Evolutionary conservation across 1,140 invertebrate species (phyloP).

Genomic region (Sarcophaga peregrina): DNA sequence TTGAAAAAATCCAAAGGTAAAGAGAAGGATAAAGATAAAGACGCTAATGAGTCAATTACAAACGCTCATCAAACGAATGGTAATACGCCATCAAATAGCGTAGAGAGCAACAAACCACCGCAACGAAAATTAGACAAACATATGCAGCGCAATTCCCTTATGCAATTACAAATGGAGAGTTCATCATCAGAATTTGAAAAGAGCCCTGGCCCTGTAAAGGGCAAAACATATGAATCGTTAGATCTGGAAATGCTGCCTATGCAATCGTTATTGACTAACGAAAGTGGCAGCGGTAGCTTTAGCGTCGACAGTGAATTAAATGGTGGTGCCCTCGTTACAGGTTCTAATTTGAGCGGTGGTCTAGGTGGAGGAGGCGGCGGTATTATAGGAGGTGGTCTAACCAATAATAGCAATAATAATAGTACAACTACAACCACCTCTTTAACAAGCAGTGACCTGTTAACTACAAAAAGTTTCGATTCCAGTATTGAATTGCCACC

Average conservation of each 20-base stretch:
- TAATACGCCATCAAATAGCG: slow-evolving; percentile 50
- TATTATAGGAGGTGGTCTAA: slow-evolving; percentile 43
- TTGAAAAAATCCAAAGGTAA: slow-evolving; percentile 66
- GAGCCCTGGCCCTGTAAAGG: slow-evolving; percentile 49
- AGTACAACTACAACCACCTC: slow-evolving; percentile 58
- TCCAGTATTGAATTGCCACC: slow-evolving; percentile 60
- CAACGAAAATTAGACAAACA: slow-evolving; percentile 64
- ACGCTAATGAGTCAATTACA: slow-evolving; percentile 48
- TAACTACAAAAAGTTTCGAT: slow-evolving; percentile 62
- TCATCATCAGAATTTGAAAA: slow-evolving; percentile 50
- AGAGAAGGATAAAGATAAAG: slow-evolving; percentile 61
- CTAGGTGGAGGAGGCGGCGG: slow-evolving; percentile 48
- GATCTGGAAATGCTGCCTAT: slow-evolving; percentile 57
- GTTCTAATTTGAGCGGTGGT: slow-evolving; percentile 42
- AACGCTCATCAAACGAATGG: neutral
- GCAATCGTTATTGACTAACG: slow-evolving; percentile 60
- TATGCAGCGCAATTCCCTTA: slow-evolving; percentile 61
- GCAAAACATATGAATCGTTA: slow-evolving; percentile 52
- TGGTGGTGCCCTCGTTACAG: slow-evolving; percentile 48
- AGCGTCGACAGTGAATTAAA: slow-evolving; percentile 55
- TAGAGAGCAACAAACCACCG: slow-evolving; percentile 54
- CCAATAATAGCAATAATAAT: slow-evolving; percentile 50
- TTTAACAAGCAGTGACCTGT: slow-evolving; percentile 58
- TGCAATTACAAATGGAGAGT: slow-evolving; percentile 58
- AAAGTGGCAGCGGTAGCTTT: slow-evolving; percentile 62